These are phyloP conservation scores for Crocidura indochinensis DNA, from an alignment of 2,797 vertebrate species.

Conservation along the genomic window DNA sequence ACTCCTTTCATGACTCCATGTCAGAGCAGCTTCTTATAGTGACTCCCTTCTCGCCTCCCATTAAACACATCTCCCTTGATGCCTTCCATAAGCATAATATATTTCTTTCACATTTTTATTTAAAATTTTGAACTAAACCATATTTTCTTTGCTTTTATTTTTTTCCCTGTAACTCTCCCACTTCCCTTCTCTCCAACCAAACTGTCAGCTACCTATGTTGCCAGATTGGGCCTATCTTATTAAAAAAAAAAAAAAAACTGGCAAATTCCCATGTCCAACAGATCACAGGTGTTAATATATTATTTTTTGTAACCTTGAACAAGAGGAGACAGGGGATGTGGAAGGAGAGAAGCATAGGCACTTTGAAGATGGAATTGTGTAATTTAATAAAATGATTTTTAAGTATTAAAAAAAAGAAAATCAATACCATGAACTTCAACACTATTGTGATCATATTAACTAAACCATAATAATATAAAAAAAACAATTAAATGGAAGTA, in stretches of 20 bases:
- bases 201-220: neutral
- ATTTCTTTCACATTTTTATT: slow-evolving; percentile 14
- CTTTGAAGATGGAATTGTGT: too few relatives aligned
- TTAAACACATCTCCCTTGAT: neutral
- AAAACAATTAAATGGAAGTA: too few relatives aligned
- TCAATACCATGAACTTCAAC: too few relatives aligned
- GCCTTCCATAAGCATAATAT: neutral
- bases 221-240: neutral
- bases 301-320: neutral
- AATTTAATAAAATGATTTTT: too few relatives aligned
- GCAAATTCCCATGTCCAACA: neutral
- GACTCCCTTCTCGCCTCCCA: neutral
- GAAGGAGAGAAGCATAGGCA: too few relatives aligned
- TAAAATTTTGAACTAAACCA: neutral
- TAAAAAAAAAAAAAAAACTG: neutral
- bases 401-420: too few relatives aligned
- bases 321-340: too few relatives aligned
- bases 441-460: too few relatives aligned
- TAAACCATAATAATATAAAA: too few relatives aligned
- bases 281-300: neutral
- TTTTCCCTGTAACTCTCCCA: neutral
- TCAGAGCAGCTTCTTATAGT: too few relatives aligned
- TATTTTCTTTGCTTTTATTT: neutral
- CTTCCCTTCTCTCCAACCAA: neutral
- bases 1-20: neutral